These are phyloP conservation scores for Phenganax marumi DNA, from an alignment of 92 coral and sea anemone species.

Conservation along the genomic window DNA sequence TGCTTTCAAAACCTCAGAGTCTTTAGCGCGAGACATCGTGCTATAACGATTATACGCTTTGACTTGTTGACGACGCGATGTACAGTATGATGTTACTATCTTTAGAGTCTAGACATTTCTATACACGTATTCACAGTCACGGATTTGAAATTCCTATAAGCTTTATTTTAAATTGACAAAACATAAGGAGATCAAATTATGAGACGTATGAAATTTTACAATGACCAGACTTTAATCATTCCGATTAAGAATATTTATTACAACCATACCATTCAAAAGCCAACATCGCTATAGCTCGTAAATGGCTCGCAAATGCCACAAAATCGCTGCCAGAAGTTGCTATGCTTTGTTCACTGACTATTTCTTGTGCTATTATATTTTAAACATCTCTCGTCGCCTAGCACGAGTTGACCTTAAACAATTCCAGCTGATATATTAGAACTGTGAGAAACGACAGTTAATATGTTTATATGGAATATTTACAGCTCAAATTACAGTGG, in stretches of 20 bases:
- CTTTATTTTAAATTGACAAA: neutral
- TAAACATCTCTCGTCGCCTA: neutral
- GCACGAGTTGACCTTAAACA: conserved; percentile 24
- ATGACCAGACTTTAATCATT: no score
- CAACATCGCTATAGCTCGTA: neutral
- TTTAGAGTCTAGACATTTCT: conserved; percentile 19
- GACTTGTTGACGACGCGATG: neutral
- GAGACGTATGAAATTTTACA: neutral
- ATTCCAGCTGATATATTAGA: conserved; percentile 32
- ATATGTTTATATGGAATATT: conserved; percentile 4
- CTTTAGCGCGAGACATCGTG: conserved; percentile 51
- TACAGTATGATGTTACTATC: neutral
- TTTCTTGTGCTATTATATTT: neutral
- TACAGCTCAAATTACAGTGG: neutral
- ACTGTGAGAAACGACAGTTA: conserved; percentile 33
- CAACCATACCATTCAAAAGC: neutral
- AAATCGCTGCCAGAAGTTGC: neutral
- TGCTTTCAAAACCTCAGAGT: conserved; percentile 63
- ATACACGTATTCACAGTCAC: neutral
- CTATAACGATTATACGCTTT: neutral
- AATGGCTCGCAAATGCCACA: neutral
- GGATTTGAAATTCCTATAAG: neutral
- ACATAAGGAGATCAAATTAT: neutral
- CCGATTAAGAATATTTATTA: no score
- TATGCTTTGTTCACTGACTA: neutral